A percentile compares a stretch with the other conserved stretches of the same genome.
These are phyloP conservation scores for Lysandra coridon DNA, from an alignment of 2,888 invertebrate species.

Conservation along the genomic window DNA sequence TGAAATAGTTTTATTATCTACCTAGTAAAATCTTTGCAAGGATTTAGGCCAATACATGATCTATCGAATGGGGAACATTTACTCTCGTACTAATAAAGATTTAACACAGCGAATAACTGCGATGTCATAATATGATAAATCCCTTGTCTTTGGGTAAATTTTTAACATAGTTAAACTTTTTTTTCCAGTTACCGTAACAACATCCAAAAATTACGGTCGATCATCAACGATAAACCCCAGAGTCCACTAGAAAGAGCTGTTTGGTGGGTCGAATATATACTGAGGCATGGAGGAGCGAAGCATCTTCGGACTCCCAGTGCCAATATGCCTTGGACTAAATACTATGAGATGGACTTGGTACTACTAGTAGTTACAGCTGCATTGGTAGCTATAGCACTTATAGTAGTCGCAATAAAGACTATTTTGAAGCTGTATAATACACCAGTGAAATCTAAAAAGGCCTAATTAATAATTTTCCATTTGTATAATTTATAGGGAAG, in stretches of 20 bases:
- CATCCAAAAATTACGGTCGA: conserved; percentile 39
- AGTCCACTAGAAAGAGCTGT: conserved; percentile 47
- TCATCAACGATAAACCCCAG: conserved; percentile 43
- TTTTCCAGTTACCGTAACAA: conserved; percentile 43
- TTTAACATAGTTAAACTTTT: neutral
- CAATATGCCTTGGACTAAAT: conserved; percentile 45
- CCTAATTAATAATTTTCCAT: neutral
- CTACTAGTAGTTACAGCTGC: neutral
- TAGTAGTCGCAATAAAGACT: neutral
- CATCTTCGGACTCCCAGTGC: conserved; percentile 45
- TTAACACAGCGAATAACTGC: too few relatives aligned
- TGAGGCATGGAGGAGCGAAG: conserved; percentile 45
- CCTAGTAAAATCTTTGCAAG: too few relatives aligned
- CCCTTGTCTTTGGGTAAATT: neutral
- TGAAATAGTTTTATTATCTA: too few relatives aligned
- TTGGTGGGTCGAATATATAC: conserved; percentile 51
- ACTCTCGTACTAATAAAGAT: too few relatives aligned
- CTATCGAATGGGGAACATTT: too few relatives aligned
- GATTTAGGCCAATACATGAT: too few relatives aligned
- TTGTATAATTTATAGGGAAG: neutral
- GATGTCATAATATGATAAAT: too few relatives aligned
- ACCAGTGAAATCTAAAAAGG: neutral
- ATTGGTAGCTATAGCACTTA: neutral
- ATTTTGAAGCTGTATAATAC: neutral
- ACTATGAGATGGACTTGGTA: conserved; percentile 36